These are phyloP conservation scores for Megaleporinus macrocephalus DNA, from an alignment of 2,113 vertebrate species.

Conservation along the genomic window DNA sequence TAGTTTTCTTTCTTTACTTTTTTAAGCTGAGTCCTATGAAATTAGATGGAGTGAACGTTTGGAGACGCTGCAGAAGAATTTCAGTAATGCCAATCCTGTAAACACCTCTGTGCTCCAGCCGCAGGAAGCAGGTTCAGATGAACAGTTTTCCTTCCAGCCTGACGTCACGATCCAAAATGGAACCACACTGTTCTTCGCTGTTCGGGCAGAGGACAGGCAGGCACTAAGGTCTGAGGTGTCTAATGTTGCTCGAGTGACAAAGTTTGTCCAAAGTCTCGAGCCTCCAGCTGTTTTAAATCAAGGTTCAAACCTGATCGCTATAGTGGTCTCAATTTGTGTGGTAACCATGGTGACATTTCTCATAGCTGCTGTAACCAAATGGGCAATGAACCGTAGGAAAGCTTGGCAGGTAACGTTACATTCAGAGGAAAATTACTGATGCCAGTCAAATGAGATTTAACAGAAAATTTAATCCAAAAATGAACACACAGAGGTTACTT, in stretches of 20 bases:
- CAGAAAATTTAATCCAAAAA: no score
- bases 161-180: slow-evolving; percentile 47
- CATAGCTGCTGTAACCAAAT: slow-evolving; percentile 21
- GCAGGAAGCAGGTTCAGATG: no score
- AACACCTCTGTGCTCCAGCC: no score
- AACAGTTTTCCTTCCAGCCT: slow-evolving; percentile 54
- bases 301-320: neutral
- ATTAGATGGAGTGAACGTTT: no score
- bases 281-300: neutral
- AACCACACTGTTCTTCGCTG: slow-evolving; percentile 66
- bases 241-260: slow-evolving; percentile 66
- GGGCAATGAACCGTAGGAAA: slow-evolving; percentile 5
- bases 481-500: no score
- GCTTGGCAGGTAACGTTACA: no score
- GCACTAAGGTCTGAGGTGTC: slow-evolving; percentile 64
- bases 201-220: slow-evolving; percentile 59
- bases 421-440: no score
- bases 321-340: slow-evolving; percentile 17
- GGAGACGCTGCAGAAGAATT: no score
- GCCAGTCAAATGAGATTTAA: no score
- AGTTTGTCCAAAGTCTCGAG: slow-evolving; percentile 23
- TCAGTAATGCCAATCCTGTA: no score
- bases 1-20: no score
- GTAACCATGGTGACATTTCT: neutral
- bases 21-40: no score